Conservation (phyloP, 2,797 vertebrate genomes). For the Macrochelys suwanniensis region DNA sequence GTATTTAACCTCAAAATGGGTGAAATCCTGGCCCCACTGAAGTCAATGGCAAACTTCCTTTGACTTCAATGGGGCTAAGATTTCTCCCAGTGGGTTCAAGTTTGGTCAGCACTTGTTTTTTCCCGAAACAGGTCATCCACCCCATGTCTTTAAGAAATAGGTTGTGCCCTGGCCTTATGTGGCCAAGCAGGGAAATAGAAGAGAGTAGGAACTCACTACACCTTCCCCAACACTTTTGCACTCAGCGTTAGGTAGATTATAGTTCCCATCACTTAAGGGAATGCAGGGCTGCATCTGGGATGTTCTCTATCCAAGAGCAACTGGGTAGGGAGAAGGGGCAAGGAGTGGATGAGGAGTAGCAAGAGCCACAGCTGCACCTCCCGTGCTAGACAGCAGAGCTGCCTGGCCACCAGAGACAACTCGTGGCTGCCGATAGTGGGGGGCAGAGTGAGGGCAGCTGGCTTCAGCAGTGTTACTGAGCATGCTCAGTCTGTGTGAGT, state of each 20-base stretch:
- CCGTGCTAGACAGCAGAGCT: neutral
- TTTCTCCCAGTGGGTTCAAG: neutral
- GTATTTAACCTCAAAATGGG: too few relatives aligned
- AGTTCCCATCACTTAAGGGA: neutral
- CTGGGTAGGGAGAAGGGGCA: neutral
- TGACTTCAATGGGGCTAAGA: neutral
- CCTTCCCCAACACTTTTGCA: neutral
- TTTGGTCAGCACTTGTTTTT: neutral
- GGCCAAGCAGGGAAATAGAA: neutral
- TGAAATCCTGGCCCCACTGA: too few relatives aligned
- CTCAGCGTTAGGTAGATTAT: neutral
- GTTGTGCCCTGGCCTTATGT: neutral
- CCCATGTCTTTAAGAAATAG: neutral
- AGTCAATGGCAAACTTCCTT: neutral
- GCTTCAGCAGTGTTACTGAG: too few relatives aligned
- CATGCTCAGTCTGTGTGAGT: too few relatives aligned
- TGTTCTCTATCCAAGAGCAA: neutral
- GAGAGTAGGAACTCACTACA: neutral
- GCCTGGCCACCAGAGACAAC: too few relatives aligned
- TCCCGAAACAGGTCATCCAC: neutral
- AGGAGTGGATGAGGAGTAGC: neutral
- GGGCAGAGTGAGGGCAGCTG: too few relatives aligned
- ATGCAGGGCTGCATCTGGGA: neutral
- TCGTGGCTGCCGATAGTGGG: too few relatives aligned
- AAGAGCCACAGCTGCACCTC: neutral